Base-by-base conservation (phyloP, 1,140 invertebrate genomes). In the Aphis craccivora region DNA sequence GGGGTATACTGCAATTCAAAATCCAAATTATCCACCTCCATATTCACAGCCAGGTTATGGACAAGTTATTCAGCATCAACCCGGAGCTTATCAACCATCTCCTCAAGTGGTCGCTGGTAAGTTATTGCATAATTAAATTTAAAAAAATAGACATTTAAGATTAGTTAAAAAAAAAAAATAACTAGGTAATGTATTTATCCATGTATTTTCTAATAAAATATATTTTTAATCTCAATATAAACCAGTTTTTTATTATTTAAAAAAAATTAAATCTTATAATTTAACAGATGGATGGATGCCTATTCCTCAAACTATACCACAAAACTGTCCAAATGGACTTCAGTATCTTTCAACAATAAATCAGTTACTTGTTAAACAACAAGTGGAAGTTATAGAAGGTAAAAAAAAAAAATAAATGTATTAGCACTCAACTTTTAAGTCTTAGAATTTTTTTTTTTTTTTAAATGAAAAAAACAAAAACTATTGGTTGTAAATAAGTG, bases 291-390 rank as follows among this genome's bases (percentile, higher is more conserved):
- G 97, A 94, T 98, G 97, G 97, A 98, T 98, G 97, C 96, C 95
- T 96, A 96, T 97, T 95, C 97, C 97, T 94, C 96, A 96, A 95
- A 96, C 96, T 94, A 94, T 95, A 87, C 97, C 96, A 95, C 96
- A 95, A 96, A 98, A 97, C 95, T 98, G 97, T 96, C 98, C 97
- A 91, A 97, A 97, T 95, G 98, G 98, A 94, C 97, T 99, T 96
- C 98, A 98, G 96, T 99, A 98, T 96, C 97, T 99, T 96, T 98
- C 97, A 95, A 96, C 96, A 96, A 97, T 99, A 96, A 98, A 99
- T 95, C 97, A 98, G 94, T 95, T 99, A 84, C 96, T 98, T 93
- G 96, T 99, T 86, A 97, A 98, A 94, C 98, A 99, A 95, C 98
- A 98, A 96, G 96, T 98, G 22, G 98, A 99, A 95, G 94, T 98